These are phyloP conservation scores for Bimastos eiseni DNA, from an alignment of 2,888 invertebrate genomes.

Conservation along the genomic window DNA sequence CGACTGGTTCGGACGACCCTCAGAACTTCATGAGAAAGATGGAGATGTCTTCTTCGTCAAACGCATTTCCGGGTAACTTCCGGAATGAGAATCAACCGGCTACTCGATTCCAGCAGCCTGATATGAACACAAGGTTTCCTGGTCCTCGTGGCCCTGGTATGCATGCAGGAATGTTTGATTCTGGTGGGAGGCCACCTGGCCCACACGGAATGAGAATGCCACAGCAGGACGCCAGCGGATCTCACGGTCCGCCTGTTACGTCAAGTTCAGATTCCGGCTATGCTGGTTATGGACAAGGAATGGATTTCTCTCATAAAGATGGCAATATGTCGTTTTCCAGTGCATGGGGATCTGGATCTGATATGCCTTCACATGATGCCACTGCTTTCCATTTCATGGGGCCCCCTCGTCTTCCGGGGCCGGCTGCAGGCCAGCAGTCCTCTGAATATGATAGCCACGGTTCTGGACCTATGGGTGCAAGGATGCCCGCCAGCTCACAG, in stretches of 20 bases:
- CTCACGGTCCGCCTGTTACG: not conserved
- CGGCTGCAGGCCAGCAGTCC: not conserved
- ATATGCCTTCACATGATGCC: not conserved
- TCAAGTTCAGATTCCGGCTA: not conserved
- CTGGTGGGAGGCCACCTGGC: not conserved
- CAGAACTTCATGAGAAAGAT: constrained; percentile 18
- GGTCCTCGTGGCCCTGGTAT: constrained; percentile 10
- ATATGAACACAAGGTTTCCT: not conserved
- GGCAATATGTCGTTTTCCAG: not conserved
- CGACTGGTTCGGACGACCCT: not conserved
- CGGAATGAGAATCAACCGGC: not conserved
- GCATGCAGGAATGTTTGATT: not conserved
- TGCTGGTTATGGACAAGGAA: not conserved
- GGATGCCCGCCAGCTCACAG: not conserved
- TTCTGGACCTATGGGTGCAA: not conserved
- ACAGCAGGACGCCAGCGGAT: not conserved
- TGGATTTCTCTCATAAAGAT: not conserved
- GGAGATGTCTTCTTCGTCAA: not conserved
- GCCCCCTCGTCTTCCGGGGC: not conserved
- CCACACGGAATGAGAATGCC: not conserved
- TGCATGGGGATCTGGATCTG: not conserved
- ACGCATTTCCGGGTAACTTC: not conserved
- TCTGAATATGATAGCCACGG: not conserved
- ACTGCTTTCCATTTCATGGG: not conserved
- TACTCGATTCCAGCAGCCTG: constrained; percentile 10